phyloP scores from a whole-genome alignment of 2,797 vertebrate genomes.

The Oryzias sinensis region DNA sequence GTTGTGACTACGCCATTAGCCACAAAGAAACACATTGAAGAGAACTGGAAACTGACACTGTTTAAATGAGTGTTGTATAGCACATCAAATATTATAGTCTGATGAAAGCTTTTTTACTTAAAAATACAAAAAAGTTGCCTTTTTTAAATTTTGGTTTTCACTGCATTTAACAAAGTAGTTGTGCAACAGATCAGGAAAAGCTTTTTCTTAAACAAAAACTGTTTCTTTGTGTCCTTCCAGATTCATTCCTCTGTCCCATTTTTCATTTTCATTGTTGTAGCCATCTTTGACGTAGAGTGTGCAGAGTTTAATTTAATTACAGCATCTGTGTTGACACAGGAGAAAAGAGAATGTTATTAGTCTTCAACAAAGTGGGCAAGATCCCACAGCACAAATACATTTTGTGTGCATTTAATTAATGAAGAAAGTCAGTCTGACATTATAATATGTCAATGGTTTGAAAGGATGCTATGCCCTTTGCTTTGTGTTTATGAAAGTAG shows the following conservation, averaged over 20 bases:
- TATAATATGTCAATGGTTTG: neutral
- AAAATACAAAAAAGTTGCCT: too few relatives aligned
- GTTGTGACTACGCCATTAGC: too few relatives aligned
- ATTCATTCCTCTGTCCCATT: slow-evolving; percentile 32
- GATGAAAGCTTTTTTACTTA: too few relatives aligned
- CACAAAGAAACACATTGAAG: too few relatives aligned
- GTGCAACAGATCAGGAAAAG: neutral
- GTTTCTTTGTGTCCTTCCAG: slow-evolving; percentile 15
- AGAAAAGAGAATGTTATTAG: slow-evolving; percentile 49
- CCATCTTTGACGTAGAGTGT: slow-evolving; percentile 28
- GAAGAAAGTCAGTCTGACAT: neutral
- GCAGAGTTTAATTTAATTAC: slow-evolving; percentile 55
- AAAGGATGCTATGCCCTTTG: neutral
- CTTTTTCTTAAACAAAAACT: slow-evolving; percentile 19
- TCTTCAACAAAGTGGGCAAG: slow-evolving; percentile 50
- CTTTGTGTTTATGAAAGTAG: neutral
- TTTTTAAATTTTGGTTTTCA: too few relatives aligned
- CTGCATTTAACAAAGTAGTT: neutral
- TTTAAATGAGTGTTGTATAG: too few relatives aligned
- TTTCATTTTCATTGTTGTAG: slow-evolving; percentile 36
- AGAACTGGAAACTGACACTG: too few relatives aligned
- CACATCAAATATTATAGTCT: too few relatives aligned
- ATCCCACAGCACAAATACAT: slow-evolving; percentile 44
- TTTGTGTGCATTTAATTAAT: slow-evolving; percentile 9
- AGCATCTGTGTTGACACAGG: slow-evolving; percentile 51